These are phyloP conservation scores for Dipodomys spectabilis DNA, from an alignment of 2,113 vertebrate genomes.

Conservation along the genomic window DNA sequence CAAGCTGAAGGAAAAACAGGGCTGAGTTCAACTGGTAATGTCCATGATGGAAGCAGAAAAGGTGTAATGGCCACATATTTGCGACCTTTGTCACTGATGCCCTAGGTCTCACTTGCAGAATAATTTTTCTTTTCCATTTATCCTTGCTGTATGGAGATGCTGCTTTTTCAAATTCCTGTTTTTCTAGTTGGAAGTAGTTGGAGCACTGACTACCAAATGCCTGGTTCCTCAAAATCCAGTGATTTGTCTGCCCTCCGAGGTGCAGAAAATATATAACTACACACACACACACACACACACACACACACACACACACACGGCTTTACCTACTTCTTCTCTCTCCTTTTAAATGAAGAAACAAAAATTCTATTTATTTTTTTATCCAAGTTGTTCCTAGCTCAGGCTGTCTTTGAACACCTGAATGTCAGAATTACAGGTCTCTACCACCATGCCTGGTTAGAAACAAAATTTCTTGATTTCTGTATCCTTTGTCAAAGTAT, in stretches of 20 bases:
- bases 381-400: too few species aligned
- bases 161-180: not conserved
- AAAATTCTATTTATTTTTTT: not conserved
- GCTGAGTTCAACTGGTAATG: not conserved
- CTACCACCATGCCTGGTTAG: too few species aligned
- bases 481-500: not conserved
- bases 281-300: too few species aligned
- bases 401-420: too few species aligned
- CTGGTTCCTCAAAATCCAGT: not conserved
- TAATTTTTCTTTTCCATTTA: not conserved
- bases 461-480: not conserved
- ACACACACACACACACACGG: too few species aligned
- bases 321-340: not conserved
- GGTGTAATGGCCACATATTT: too few species aligned
- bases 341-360: slow-evolving; percentile 10
- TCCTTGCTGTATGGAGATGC: not conserved
- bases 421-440: too few species aligned
- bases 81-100: not conserved
- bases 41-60: not conserved
- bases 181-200: not conserved
- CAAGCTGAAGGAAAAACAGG: not conserved
- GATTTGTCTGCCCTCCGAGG: not conserved
- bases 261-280: not conserved
- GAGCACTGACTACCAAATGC: not conserved
- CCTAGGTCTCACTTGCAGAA: not conserved